Conservation (phyloP, 92 coral and sea anemone species). For the Zoanthus solanderi region DNA sequence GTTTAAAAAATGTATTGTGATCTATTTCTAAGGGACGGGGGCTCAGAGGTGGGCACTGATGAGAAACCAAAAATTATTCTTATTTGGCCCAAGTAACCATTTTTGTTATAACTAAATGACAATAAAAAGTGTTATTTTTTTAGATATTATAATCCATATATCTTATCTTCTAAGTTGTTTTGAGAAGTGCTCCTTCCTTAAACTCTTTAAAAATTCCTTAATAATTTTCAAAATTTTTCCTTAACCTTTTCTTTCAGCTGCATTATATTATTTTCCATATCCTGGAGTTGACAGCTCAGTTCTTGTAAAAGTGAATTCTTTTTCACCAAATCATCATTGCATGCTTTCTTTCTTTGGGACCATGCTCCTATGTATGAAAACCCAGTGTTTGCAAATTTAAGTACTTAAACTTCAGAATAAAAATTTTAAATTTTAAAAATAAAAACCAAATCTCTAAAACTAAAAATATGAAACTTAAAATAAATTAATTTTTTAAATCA, state of each 20-base stretch:
- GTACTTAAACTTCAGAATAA: background rate
- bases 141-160: background rate
- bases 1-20: background rate
- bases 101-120: background rate
- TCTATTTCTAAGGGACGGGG: background rate
- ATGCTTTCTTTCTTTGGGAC: background rate
- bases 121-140: too few species aligned
- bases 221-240: background rate
- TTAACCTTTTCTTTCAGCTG: background rate
- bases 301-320: background rate
- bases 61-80: too few species aligned
- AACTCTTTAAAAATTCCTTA: background rate
- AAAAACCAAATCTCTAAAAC: background rate
- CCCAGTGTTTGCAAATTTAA: background rate
- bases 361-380: constrained; percentile 3
- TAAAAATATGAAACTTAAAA: background rate
- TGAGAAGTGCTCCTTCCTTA: background rate
- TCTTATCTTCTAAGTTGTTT: background rate
- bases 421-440: too few species aligned
- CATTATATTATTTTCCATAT: background rate
- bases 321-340: background rate
- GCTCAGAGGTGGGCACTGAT: background rate
- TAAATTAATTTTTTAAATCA: background rate
- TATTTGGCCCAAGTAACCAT: background rate
- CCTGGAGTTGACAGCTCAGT: background rate